Percentiles rank a stretch among this genome's conserved stretches.
These are phyloP conservation scores for Tokudaia muenninki DNA, from an alignment of 2,797 vertebrate species.

Conservation along the genomic window DNA sequence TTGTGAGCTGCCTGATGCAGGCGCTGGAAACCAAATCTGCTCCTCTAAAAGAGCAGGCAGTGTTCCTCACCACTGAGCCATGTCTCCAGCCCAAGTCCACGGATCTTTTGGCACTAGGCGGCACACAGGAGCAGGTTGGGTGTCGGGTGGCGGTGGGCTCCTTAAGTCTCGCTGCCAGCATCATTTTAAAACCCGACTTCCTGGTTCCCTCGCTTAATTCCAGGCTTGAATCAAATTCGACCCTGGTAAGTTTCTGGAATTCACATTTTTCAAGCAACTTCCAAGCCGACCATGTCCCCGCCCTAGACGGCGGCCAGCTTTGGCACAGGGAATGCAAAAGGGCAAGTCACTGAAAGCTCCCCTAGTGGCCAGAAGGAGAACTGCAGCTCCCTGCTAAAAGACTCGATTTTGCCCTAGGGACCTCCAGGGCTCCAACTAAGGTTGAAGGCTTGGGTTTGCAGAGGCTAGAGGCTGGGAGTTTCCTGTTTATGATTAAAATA, in stretches of 20 bases:
- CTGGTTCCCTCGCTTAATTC: background rate
- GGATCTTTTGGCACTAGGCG: background rate
- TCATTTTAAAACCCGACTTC: background rate
- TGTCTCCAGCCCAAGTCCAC: background rate
- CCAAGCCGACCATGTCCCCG: background rate
- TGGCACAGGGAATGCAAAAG: background rate
- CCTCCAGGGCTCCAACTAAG: fast-evolving
- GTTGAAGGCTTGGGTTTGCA: background rate
- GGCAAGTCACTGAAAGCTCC: fast-evolving
- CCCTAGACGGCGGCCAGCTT: background rate
- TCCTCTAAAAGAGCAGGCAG: background rate
- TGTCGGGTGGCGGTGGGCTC: background rate
- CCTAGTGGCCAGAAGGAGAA: conserved; percentile 14
- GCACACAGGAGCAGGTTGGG: background rate
- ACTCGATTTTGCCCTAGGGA: background rate
- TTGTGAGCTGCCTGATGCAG: background rate
- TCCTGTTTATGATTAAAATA: background rate
- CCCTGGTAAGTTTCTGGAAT: background rate
- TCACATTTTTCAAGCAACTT: background rate
- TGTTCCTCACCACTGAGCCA: background rate
- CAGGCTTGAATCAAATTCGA: background rate
- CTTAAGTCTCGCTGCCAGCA: background rate
- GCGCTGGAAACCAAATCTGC: background rate
- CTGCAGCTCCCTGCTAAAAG: background rate
- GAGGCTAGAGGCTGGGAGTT: background rate